A percentile compares a stretch with the other conserved stretches of the same genome.
These are phyloP conservation scores for Tachystola acroxantha DNA, from an alignment of 2,888 invertebrate genomes.

Conservation along the genomic window DNA sequence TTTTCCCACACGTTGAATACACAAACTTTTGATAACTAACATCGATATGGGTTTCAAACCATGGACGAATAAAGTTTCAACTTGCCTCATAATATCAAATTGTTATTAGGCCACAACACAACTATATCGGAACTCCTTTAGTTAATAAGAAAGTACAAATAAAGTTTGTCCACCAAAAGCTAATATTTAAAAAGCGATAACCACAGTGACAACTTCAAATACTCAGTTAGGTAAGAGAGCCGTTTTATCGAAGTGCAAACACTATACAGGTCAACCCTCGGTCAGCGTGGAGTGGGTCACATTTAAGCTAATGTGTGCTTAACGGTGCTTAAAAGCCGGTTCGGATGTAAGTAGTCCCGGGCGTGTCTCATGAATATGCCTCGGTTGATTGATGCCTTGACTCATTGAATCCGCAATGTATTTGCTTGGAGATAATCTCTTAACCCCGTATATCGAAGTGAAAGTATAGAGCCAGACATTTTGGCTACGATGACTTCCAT, in stretches of 20 bases:
- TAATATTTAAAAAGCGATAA: conserved; percentile 20
- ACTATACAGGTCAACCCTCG: conserved; percentile 24
- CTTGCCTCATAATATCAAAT: no score
- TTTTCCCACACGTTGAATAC: no score
- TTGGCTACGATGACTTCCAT: not conserved
- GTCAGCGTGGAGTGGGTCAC: conserved; percentile 51
- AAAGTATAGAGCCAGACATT: conserved; percentile 30
- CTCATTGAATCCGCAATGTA: conserved; percentile 24
- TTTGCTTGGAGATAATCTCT: conserved; percentile 23
- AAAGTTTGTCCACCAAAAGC: conserved; percentile 19
- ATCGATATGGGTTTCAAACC: no score
- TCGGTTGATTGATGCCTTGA: conserved; percentile 19
- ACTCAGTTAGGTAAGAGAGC: not conserved
- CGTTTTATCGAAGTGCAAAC: conserved; percentile 42
- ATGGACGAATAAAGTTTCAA: no score
- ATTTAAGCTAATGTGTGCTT: conserved; percentile 49
- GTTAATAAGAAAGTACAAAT: conserved; percentile 6
- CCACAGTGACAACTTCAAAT: not conserved
- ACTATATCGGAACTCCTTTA: no score
- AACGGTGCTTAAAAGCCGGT: conserved; percentile 63
- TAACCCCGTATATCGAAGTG: conserved; percentile 44
- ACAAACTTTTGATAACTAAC: no score
- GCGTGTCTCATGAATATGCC: conserved; percentile 12
- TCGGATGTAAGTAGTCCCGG: conserved; percentile 19
- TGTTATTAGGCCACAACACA: no score